Conservation (phyloP, 2,113 vertebrate genomes). For the Cyprinodon brontotheroides region DNA sequence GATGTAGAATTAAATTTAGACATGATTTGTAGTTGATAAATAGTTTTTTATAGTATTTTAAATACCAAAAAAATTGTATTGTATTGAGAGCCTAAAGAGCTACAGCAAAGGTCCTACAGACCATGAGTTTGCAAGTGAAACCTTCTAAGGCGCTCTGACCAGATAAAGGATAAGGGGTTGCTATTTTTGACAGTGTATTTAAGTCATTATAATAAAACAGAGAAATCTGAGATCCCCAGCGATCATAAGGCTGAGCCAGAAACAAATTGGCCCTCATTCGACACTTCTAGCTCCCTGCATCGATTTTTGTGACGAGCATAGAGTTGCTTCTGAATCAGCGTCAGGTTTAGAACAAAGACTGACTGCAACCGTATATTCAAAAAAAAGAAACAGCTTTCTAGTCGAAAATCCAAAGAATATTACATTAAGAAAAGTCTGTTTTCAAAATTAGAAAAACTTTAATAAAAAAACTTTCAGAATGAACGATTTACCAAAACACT, state of each 20-base stretch:
- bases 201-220: conserved; percentile 38
- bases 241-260: conserved; percentile 17
- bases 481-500: conserved; percentile 35
- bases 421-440: background rate
- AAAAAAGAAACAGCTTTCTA: background rate
- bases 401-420: background rate
- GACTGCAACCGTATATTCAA: conserved; percentile 1
- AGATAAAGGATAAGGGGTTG: conserved; percentile 14
- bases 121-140: conserved; percentile 40
- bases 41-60: no score
- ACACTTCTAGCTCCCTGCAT: conserved; percentile 5
- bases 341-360: background rate
- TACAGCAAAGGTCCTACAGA: conserved; percentile 15
- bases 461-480: background rate
- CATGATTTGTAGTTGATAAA: background rate
- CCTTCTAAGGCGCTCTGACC: conserved; percentile 11
- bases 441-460: background rate
- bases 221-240: conserved; percentile 21
- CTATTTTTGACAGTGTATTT: conserved; percentile 33
- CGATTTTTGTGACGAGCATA: background rate
- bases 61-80: no score
- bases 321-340: conserved; percentile 2
- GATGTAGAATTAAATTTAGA: no score
- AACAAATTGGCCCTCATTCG: conserved; percentile 37
- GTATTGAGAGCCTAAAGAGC: background rate